Evolutionary conservation across 2,888 invertebrate genomes (phyloP).

Genomic region (Glaucopsyche alexis): DNA sequence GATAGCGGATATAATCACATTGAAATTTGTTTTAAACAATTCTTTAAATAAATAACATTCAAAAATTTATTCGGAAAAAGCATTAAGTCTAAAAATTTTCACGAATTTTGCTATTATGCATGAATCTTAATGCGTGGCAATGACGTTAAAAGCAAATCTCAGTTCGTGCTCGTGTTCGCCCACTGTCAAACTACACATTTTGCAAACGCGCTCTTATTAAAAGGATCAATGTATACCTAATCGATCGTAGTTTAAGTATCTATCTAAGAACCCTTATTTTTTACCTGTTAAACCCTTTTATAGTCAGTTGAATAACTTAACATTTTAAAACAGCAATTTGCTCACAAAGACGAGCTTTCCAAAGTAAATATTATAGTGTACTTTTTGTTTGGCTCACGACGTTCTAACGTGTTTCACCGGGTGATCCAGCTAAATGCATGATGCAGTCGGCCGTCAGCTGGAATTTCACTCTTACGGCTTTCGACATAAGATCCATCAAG

Average conservation of each 20-base stretch:
- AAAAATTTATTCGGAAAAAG: too few species aligned
- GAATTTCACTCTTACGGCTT: background rate
- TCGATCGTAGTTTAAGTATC: background rate
- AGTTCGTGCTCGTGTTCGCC: too few species aligned
- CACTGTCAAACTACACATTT: too few species aligned
- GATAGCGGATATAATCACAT: too few species aligned
- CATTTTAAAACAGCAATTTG: slow-evolving; percentile 13
- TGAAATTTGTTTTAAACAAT: too few species aligned
- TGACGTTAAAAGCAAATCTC: too few species aligned
- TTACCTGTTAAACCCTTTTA: slow-evolving; percentile 1
- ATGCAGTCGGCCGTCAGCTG: background rate
- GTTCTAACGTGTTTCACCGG: slow-evolving; percentile 3
- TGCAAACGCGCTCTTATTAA: too few species aligned
- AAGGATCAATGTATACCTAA: background rate
- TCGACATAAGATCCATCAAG: slow-evolving; percentile 27
- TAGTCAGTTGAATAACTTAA: slow-evolving; percentile 5
- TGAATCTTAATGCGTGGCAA: too few species aligned
- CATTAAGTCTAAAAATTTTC: too few species aligned
- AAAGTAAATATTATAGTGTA: slow-evolving; percentile 24
- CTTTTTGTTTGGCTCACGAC: slow-evolving; percentile 14
- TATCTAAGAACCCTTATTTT: background rate
- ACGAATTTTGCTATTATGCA: too few species aligned
- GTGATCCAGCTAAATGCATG: slow-evolving; percentile 28
- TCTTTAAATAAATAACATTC: too few species aligned
- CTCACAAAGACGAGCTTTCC: background rate